These are phyloP conservation scores for Plectus sambesii DNA, from an alignment of 1,140 invertebrate species.

Conservation along the genomic window DNA sequence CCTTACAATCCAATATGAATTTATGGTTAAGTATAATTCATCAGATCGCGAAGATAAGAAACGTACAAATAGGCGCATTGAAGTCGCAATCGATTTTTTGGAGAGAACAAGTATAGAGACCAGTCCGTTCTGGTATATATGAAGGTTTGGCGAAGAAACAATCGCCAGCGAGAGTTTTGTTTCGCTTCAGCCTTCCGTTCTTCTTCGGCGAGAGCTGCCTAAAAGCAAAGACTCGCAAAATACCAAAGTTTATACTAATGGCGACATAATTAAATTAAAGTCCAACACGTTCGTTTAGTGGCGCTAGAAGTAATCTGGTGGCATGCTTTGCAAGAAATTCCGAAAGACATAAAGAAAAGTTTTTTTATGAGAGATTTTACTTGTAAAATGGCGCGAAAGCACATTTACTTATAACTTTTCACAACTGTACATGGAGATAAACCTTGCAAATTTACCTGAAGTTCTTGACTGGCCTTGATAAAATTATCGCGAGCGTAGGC, in stretches of 20 bases:
- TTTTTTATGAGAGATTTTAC: background rate
- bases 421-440: too few relatives aligned
- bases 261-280: too few relatives aligned
- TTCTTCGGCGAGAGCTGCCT: slow-evolving; percentile 39
- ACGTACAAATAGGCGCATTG: slow-evolving; percentile 21
- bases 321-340: slow-evolving; percentile 9
- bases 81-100: slow-evolving; percentile 61
- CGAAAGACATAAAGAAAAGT: slow-evolving; percentile 12
- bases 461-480: slow-evolving; percentile 37
- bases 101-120: slow-evolving; percentile 72
- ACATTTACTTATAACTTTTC: too few relatives aligned
- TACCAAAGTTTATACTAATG: too few relatives aligned
- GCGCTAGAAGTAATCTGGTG: too few relatives aligned
- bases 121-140: slow-evolving; percentile 72
- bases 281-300: too few relatives aligned
- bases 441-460: slow-evolving; percentile 17
- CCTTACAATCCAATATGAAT: too few relatives aligned
- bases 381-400: background rate
- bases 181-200: slow-evolving; percentile 26
- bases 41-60: slow-evolving; percentile 17
- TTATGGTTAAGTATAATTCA: too few relatives aligned
- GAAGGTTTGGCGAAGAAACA: slow-evolving; percentile 54
- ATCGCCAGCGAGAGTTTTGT: slow-evolving; percentile 42
- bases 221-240: slow-evolving; percentile 40
- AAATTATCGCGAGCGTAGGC: slow-evolving; percentile 43